Evolutionary conservation across 2,888 invertebrate genomes (phyloP), one percentile per base, ranked within the genome.

Genomic region (Ypsolopha scabrella): DNA sequence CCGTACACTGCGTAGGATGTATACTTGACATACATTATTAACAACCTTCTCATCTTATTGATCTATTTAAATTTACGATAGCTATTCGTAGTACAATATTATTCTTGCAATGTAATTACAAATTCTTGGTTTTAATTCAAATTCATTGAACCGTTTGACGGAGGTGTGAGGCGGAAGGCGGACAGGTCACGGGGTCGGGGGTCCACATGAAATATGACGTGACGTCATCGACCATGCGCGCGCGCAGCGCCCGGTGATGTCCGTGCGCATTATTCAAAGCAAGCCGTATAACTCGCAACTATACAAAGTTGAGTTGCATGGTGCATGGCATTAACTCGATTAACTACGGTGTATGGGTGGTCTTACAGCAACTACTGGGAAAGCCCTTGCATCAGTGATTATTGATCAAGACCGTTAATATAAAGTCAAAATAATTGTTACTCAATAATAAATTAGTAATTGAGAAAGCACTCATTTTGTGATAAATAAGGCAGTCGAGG

Each of bases 321-420:
- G 24, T 24, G 52, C 62, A 63, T 58, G 61, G 60, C 59, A 56
- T 57, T 61, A 64, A 64, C 61, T 59, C 57, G 60, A 67, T 68
- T 68, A 67, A 62, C 57, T 59, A 62, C 67, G 57, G 61, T 60
- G 57, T 24, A 24, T 64, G 72, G 74, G 74, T 73, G 76, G 76
- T 70, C 75, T 61, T 4, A 62, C 59, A 56, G 55, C 60, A 62
- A 61, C 13, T 8, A 11, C 35, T 7, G 47, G 36, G 36, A 47
- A 47, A 36, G 34, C 11, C 36, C 47, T 47, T 14, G 14, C 14
- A 6, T 36, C 37, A 36, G 11, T 47, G 37, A 36, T 37, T 47
- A 45, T 33, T 45, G 34, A 24, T 24, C 4, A 24, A 24, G 24
- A 24, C 24, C 24, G n/a, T n/a, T n/a, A 24, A 2, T 24, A 24